Evolutionary conservation across 2,888 invertebrate genomes (phyloP), one percentile per base, ranked within the genome.

Genomic region (Crocallis elinguaria): DNA sequence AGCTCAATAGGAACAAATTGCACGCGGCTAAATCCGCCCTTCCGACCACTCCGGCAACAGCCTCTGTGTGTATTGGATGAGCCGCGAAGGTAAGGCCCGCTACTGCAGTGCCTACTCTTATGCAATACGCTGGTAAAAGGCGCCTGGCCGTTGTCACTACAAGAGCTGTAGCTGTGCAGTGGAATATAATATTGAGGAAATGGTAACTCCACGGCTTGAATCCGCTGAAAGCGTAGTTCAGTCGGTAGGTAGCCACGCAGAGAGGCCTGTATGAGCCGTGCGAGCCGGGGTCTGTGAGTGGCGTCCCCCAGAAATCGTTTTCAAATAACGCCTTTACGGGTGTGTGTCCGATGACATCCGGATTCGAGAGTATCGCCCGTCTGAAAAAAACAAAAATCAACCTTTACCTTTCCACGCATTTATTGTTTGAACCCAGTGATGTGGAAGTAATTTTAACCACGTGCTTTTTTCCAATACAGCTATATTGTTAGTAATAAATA

Each of bases 221-320:
- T 54, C 96, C 96, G 65, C 95, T 95, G 61, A 95, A 93, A 57
- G 96, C 92, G 85, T 94, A 94, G 92, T 98, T 98, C 64, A 97
- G 92, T 68, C 98, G 94, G 92, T 97, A 98, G 66, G 97, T 95
- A 61, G 97, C 94, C 63, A 97, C 96, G 82, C 96, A 96, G 70
- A 99, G 92, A 42, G 99, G 99, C 25, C 99, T 93, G 92, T 98
- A 99, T 49, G 98, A 98, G 75, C 99, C 99, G 92, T 99, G 99
- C 9, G 98, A 98, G 43, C 98, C 98, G 62, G 95, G 94, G 90
- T 98, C 97, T 67, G 94, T 94, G 71, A 99, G 92, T 53, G 98
- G 97, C 32, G 98, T 99, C 41, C 99, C 99, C 99, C 99, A 99
- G 92, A 98, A 99, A 92, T 99, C 99, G 92, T 99, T 96, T 83